Percentiles rank a stretch among this genome's conserved stretches.
Conservation (phyloP, 2,888 invertebrate species). For the Dicycla oo region DNA sequence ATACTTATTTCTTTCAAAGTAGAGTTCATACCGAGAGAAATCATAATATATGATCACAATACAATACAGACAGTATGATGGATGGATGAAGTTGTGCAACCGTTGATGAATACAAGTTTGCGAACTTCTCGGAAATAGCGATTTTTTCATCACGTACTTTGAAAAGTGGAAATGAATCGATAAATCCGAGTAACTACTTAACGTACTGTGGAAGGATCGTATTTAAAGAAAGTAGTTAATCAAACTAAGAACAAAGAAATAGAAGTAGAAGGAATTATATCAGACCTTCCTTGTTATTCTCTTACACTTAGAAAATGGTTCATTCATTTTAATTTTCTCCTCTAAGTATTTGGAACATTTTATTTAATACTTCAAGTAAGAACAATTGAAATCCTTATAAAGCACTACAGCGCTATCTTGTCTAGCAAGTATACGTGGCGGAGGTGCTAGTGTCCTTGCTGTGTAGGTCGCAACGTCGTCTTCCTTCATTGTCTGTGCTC, state of each 20-base stretch:
- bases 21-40: no score
- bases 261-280: not conserved
- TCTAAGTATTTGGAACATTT: constrained; percentile 8
- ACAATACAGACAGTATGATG: no score
- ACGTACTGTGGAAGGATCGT: not conserved
- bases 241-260: constrained; percentile 3
- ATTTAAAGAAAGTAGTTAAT: constrained; percentile 10
- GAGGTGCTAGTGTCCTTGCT: constrained; percentile 17
- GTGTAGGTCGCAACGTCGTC: not conserved
- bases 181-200: not conserved
- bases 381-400: constrained; percentile 4
- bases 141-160: not conserved
- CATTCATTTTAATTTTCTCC: constrained; percentile 12
- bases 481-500: constrained; percentile 46
- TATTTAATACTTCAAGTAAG: constrained; percentile 7
- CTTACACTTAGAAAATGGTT: constrained; percentile 13
- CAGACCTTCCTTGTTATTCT: not conserved
- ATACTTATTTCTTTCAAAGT: not conserved
- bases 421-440: constrained; percentile 17
- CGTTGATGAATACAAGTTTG: no score
- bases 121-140: not conserved
- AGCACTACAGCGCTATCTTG: constrained; percentile 1
- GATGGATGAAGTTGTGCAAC: not conserved
- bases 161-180: not conserved
- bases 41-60: no score